Evolutionary conservation across 2,888 invertebrate species (phyloP), one percentile per base, ranked within the genome.

Genomic region (Papilio protenor): DNA sequence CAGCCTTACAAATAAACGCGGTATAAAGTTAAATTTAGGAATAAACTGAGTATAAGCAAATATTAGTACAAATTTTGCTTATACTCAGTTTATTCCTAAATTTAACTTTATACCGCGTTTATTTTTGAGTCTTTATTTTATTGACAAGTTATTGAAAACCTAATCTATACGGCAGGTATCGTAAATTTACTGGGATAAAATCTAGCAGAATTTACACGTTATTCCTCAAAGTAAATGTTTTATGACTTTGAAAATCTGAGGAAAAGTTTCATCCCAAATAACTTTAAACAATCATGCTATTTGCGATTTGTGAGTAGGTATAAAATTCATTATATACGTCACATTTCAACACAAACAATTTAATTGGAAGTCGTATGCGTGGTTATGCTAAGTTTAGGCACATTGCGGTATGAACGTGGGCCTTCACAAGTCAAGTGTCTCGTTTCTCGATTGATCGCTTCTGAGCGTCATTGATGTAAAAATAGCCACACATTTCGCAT

Each of bases 391-490:
- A 64, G 49, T 75, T 75, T 66, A 75, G 66, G 33, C 27, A 40
- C 66, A 55, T 75, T 55, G 66, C 75, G 52, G 33, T 55, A 47
- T 6, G 75, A 47, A 66, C 55, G 66, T 75, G 66, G 49, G 40
- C 40, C 47, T 66, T 64, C 49, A 66, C 33, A 23, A 72, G 49
- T 77, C 73, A 66, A 77, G 77, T 73, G 64, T 77, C 72, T 76
- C 40, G 55, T 66, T 61, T 40, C 73, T 66, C 72, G 64, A 78
- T 78, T 72, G 55, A 72, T 75, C 64, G 72, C 78, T 64, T 23
- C 55, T 61, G 64, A 70, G n/a, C 78, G 78, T 75, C 78, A 78
- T 55, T 72, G 75, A 23, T 61, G n/a, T 75, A 75, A 78, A 78
- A 75, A 78, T 78, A 78, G 47, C 52, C 16, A n/a, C 14, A 23